These are phyloP conservation scores for Paratilapia polleni DNA, from an alignment of 2,113 vertebrate species.

Conservation along the genomic window DNA sequence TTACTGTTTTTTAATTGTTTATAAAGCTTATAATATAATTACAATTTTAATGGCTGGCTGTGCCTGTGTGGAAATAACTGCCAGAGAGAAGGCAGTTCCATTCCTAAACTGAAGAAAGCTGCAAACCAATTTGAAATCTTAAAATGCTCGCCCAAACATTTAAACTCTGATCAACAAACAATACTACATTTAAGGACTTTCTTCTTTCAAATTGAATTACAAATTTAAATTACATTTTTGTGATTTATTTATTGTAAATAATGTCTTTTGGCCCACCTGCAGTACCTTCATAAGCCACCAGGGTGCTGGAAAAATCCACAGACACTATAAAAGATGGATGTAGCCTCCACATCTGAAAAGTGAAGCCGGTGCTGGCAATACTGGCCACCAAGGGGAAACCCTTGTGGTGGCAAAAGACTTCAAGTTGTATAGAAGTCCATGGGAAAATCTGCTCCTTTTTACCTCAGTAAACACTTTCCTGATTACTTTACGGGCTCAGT, in stretches of 20 bases:
- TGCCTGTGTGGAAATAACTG: not conserved
- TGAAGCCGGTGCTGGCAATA: no score
- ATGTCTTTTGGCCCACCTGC: accelerated
- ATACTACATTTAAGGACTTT: not conserved
- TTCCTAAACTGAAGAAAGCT: not conserved
- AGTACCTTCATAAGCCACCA: not conserved
- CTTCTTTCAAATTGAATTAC: not conserved
- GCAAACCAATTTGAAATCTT: not conserved
- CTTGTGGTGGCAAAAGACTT: no score
- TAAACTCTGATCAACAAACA: not conserved
- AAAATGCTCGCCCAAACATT: not conserved
- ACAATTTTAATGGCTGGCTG: not conserved
- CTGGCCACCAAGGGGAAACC: not conserved
- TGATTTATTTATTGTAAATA: not conserved
- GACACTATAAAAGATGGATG: not conserved
- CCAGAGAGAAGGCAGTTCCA: not conserved
- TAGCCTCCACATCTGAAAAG: not conserved
- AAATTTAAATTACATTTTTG: not conserved
- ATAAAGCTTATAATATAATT: no score
- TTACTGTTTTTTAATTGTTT: not conserved
- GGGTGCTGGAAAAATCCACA: not conserved
- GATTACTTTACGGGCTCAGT: no score
- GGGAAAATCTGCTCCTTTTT: not conserved
- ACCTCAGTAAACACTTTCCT: not conserved
- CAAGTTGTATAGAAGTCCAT: no score